Conservation (phyloP, 2,888 invertebrate species). For the Prenolepis imparis region DNA sequence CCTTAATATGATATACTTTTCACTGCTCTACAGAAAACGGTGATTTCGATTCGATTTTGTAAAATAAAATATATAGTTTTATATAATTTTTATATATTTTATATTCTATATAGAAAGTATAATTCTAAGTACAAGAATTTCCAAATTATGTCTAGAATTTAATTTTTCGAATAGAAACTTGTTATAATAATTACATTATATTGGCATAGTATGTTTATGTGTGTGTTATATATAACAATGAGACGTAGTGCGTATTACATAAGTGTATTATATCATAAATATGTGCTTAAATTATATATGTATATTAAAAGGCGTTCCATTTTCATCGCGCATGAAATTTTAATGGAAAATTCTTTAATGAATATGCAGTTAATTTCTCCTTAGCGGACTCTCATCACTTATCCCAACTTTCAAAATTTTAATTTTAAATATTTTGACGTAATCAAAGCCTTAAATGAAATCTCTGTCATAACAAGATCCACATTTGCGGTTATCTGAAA, state of each 20-base stretch:
- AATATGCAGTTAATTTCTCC: constrained; percentile 40
- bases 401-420: constrained; percentile 46
- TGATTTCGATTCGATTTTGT: neutral
- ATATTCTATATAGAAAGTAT: neutral
- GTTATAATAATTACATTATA: neutral
- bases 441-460: constrained; percentile 34
- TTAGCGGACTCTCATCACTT: constrained; percentile 24
- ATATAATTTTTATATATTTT: neutral
- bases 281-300: constrained; percentile 16
- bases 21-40: neutral
- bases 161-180: neutral
- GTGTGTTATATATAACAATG: too few relatives aligned
- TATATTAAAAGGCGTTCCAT: neutral
- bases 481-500: constrained; percentile 22
- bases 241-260: neutral
- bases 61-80: neutral
- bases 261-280: neutral
- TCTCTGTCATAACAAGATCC: constrained; percentile 13
- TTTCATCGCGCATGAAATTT: constrained; percentile 28
- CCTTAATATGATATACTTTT: neutral
- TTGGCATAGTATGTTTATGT: too few relatives aligned
- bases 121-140: neutral
- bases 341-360: constrained; percentile 23
- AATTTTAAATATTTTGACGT: constrained; percentile 40
- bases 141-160: neutral